Evolutionary conservation across 2,888 invertebrate species (phyloP), one percentile per base, ranked within the genome.

Genomic region (Plagiodera versicolora): DNA sequence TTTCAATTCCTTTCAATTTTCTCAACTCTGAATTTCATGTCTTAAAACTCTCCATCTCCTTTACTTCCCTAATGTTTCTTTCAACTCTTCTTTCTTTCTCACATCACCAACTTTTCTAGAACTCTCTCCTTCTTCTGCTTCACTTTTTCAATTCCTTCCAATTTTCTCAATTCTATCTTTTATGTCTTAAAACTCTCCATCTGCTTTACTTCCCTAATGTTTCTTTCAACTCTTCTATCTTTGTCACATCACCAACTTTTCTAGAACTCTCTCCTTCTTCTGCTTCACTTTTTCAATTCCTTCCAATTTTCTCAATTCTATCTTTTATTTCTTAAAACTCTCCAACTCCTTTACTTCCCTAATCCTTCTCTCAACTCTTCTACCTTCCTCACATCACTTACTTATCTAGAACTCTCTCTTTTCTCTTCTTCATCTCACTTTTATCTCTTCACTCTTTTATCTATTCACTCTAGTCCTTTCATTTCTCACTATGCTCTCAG

Each of bases 221-320:
- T n/a, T n/a, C n/a, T n/a, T n/a, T n/a, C n/a, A n/a, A n/a, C n/a
- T n/a, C n/a, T n/a, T n/a, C n/a, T n/a, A 19, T 59, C 50, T 49
- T 16, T 54, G 39, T 32, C 28, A 46, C 17, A 39, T 24, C 20
- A 17, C 39, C 28, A 32, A 52, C 16, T 20, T 30, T 19, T 51
- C 35, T 48, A 32, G 16, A 14, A 8, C 46, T 58, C 46, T 53
- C 58, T 53, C 19, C 20, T 56, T 45, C 10, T 45, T 56, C 55
- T 58, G 1, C 50, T 39, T 56, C 24, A 35, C 4, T 39, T 44
- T 30, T 48, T 35, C 14, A 50, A 56, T 50, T 54, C 50, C 54
- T 39, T 18, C 20, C 28, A 35, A 20, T 16, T 56, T 44, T 62
- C 51, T 52, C 44, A 50, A 32, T 32, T 57, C 46, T 30, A 39